phyloP scores from a whole-genome alignment of 2,113 vertebrate genomes.

The Odontophorus gujanensis region DNA sequence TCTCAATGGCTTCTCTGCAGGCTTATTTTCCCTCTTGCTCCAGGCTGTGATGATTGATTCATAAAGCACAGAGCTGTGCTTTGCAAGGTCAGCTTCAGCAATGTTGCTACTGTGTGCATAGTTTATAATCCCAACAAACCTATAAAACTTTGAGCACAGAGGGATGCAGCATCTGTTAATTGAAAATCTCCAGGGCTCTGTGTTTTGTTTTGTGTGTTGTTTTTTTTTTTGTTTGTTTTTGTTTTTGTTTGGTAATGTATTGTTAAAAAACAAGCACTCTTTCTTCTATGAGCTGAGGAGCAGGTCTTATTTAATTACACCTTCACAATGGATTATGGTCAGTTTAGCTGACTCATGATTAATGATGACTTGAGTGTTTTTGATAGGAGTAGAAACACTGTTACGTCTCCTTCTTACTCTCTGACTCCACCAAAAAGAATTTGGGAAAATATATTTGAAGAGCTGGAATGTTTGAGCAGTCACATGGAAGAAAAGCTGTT shows the following conservation, averaged over 20 bases:
- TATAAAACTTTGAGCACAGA: neutral
- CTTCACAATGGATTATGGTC: neutral
- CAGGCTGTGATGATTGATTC: neutral
- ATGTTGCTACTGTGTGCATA: neutral
- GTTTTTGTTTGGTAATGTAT: neutral
- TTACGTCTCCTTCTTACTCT: neutral
- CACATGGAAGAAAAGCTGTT: neutral
- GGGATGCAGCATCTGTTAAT: neutral
- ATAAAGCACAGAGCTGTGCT: neutral
- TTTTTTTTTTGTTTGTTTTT: neutral
- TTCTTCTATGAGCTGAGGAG: neutral
- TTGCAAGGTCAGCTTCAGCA: neutral
- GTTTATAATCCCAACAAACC: neutral
- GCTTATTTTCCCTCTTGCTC: neutral
- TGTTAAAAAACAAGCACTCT: neutral
- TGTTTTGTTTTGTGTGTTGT: neutral
- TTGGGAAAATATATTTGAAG: neutral
- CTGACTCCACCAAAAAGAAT: neutral
- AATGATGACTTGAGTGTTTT: neutral
- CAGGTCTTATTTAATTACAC: neutral
- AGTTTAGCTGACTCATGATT: conserved; percentile 40
- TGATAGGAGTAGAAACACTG: neutral
- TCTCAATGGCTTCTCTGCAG: neutral
- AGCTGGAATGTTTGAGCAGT: neutral
- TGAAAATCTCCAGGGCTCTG: neutral